A percentile compares a stretch with the other conserved stretches of the same genome.
These are phyloP conservation scores for Eulemur mongoz DNA, from an alignment of 2,797 vertebrate species.

Conservation along the genomic window DNA sequence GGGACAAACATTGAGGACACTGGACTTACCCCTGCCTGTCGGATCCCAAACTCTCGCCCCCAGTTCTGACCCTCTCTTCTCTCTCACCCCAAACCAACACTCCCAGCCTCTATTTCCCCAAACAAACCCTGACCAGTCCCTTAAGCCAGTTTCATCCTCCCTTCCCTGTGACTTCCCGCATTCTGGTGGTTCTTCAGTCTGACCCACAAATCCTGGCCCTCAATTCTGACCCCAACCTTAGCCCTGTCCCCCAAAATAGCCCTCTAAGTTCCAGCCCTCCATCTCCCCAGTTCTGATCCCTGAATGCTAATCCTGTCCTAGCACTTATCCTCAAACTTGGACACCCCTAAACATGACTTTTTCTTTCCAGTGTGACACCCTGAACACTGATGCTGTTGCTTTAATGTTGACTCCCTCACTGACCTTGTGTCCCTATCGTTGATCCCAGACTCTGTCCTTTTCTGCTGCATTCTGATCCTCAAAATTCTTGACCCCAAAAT, in stretches of 20 bases:
- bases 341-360: neutral
- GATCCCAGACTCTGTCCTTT: neutral
- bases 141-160: neutral
- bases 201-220: neutral
- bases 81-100: neutral
- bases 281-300: neutral
- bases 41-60: neutral
- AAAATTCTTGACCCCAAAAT: neutral
- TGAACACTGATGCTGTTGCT: neutral
- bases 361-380: neutral
- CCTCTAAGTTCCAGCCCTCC: neutral
- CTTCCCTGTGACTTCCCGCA: neutral
- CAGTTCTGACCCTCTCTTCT: neutral
- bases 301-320: neutral
- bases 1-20: neutral
- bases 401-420: neutral
- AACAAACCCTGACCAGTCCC: neutral
- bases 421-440: neutral
- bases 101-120: neutral
- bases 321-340: neutral
- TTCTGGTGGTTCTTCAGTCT: neutral
- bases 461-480: neutral
- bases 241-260: neutral
- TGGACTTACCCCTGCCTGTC: neutral
- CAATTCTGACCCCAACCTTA: neutral